Percentiles rank a stretch among this genome's conserved stretches.
Conservation (phyloP, 2,888 invertebrate species). For the Shargacucullia verbasci region DNA sequence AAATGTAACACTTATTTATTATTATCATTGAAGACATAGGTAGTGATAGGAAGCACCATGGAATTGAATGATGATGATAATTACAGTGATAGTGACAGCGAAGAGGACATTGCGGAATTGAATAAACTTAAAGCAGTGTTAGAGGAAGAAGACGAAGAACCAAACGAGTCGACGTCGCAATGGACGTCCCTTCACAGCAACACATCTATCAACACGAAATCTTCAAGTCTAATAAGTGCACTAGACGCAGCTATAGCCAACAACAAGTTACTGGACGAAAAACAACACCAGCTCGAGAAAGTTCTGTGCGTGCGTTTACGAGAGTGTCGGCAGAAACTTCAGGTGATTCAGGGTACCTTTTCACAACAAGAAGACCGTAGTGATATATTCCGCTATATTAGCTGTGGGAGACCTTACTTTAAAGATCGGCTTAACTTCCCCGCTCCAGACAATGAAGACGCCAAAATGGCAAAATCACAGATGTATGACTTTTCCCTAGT, state of each 20-base stretch:
- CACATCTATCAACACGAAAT: constrained; percentile 2
- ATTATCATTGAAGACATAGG: too few species aligned
- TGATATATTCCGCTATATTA: constrained; percentile 69
- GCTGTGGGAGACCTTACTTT: constrained; percentile 91
- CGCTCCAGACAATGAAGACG: constrained; percentile 90
- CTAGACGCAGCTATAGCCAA: constrained; percentile 71
- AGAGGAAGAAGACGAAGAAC: constrained; percentile 53
- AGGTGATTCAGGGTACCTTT: constrained; percentile 52
- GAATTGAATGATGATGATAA: constrained; percentile 42
- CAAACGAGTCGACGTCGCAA: background rate
- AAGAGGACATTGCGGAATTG: constrained; percentile 67
- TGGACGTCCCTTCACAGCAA: background rate
- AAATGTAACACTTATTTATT: too few species aligned
- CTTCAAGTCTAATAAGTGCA: constrained; percentile 44
- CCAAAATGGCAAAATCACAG: constrained; percentile 74
- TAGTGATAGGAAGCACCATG: constrained; percentile 14
- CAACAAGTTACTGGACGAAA: constrained; percentile 78
- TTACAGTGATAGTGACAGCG: constrained; percentile 45
- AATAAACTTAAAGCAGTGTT: constrained; percentile 61
- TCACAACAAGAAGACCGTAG: constrained; percentile 43
- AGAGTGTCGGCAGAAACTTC: constrained; percentile 74
- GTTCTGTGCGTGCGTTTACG: constrained; percentile 67
- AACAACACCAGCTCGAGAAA: constrained; percentile 70
- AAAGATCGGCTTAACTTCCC: constrained; percentile 89
- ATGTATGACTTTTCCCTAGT: constrained; percentile 84